Percentiles rank a stretch among this genome's conserved stretches.
phyloP scores from a whole-genome alignment of 2,113 vertebrate species.

The Nipponia nippon region DNA sequence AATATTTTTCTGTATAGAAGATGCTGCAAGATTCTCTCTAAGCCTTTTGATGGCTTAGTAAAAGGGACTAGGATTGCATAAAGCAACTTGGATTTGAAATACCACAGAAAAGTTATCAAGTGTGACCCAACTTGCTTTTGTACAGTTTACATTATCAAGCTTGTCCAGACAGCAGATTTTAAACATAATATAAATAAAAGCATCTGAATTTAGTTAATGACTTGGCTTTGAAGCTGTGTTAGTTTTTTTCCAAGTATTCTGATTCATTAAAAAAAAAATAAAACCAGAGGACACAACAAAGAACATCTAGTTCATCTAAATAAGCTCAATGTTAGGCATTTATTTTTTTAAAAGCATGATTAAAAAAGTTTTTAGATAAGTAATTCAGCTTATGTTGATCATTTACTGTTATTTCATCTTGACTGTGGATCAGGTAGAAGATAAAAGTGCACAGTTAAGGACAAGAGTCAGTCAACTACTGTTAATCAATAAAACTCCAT shows the following conservation, averaged over 20 bases:
- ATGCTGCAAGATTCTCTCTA: background rate
- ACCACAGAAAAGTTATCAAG: background rate
- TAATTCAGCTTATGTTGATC: background rate
- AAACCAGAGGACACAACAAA: background rate
- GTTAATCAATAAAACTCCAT: background rate
- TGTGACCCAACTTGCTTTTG: background rate
- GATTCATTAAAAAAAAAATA: background rate
- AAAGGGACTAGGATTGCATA: background rate
- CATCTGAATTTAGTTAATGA: constrained; percentile 25
- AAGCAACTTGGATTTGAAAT: background rate
- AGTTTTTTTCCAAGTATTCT: background rate
- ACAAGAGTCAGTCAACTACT: background rate
- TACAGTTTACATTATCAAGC: constrained; percentile 3
- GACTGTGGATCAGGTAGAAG: background rate
- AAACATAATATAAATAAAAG: constrained; percentile 10
- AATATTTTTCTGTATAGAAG: background rate
- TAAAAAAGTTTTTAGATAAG: background rate
- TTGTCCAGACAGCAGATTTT: background rate
- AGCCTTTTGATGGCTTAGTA: background rate
- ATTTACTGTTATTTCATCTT: background rate
- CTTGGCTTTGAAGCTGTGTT: background rate
- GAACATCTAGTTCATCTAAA: background rate
- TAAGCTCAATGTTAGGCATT: background rate
- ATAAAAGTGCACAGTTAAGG: background rate
- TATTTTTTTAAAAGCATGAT: background rate